Base-by-base conservation (phyloP, 2,888 invertebrate genomes). In the Ditula angustiorana region DNA sequence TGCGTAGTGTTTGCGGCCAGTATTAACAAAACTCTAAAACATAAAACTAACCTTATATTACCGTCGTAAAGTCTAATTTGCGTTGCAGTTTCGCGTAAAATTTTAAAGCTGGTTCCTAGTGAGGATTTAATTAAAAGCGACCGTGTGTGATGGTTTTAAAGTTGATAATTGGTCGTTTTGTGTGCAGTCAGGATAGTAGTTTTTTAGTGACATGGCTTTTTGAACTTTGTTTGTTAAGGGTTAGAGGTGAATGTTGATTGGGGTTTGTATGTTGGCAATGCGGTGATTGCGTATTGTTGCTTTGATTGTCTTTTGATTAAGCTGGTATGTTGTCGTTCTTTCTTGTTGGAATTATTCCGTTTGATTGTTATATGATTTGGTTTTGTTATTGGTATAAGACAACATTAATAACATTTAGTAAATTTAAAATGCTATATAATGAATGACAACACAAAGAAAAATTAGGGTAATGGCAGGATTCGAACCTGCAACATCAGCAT, bases 1-100 rank as follows among this genome's bases (percentile, higher is more conserved):
- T 82, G 83, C 79, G 80, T 69, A 68, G 56, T 56, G 67, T 69
- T 58, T 69, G 66, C 67, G 57, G 56, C 50, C 53, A 64, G 70
- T 70, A 71, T 73, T 71, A 69, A 56, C 37, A 49, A 56, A 24
- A 55, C 46, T 24, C 5, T 4, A 35, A 1, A 26, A 49, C 21
- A 49, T 16, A 44, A 56, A 37, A 37, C 13, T 13, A 56, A 41
- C 30, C 33, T 30, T 57, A 49, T 13, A 10, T 19, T 7, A 24
- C 0, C n/a, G n/a, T 50, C 0, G 11, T 52, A 57, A 37, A 63
- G 57, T 44, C 28, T 21, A 50, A 50, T 57, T n/a, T 63, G 2
- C 41, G 56, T 26, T 23, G 24, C 5, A 58, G 33, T 35, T 53
- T 47, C 19, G n/a, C n/a, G 41, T 19, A 33, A 21, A 47, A 46